Conservation (phyloP, 2,113 vertebrate genomes). For the Xyliphius kryptos region DNA sequence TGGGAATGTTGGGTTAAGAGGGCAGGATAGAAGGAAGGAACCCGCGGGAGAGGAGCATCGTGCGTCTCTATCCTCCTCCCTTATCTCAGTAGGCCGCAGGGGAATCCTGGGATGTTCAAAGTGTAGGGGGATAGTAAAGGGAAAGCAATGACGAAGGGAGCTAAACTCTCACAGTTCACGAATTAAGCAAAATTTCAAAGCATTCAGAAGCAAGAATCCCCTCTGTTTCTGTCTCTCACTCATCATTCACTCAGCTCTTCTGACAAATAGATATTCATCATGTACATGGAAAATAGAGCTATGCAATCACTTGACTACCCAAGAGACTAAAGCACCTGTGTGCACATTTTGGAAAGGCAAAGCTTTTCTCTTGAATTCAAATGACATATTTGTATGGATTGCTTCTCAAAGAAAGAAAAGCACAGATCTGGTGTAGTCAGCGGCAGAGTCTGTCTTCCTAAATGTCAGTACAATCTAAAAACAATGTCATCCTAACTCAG, state of each 20-base stretch:
- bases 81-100: constrained; percentile 14
- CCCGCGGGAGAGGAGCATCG: constrained; percentile 17
- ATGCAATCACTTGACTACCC: background rate
- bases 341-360: too few relatives aligned
- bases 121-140: background rate
- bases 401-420: too few relatives aligned
- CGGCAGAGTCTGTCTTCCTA: too few relatives aligned
- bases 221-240: constrained; percentile 5
- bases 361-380: too few relatives aligned
- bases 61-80: constrained; percentile 7
- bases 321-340: background rate
- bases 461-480: too few relatives aligned
- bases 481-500: too few relatives aligned
- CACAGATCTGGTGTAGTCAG: too few relatives aligned
- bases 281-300: constrained; percentile 26
- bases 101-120: constrained; percentile 30
- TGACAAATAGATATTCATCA: constrained; percentile 3
- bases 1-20: constrained; percentile 15
- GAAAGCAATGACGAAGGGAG: background rate
- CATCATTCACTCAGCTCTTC: constrained; percentile 16
- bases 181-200: constrained; percentile 30
- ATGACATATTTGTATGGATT: too few relatives aligned
- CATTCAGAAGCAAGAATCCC: background rate
- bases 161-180: constrained; percentile 14
- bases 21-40: constrained; percentile 13